Conservation (phyloP, 2,113 vertebrate genomes). For the Tringa solitaria region DNA sequence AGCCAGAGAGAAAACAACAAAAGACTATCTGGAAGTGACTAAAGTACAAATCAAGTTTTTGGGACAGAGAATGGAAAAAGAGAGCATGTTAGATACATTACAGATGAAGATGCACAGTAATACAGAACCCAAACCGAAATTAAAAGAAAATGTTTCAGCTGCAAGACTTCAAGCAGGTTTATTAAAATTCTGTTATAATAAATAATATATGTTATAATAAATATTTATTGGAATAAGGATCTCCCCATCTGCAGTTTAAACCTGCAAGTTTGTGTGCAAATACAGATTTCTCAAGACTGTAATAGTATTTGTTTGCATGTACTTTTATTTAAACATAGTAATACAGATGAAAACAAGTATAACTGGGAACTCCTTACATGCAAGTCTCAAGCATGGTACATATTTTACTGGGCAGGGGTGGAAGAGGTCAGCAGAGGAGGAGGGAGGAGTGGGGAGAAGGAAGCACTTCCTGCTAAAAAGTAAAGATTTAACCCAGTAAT, state of each 20-base stretch:
- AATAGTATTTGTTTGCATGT: not conserved
- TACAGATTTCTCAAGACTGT: not conserved
- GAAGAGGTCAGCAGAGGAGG: not conserved
- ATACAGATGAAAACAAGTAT: not conserved
- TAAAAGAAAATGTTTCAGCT: not conserved
- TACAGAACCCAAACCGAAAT: not conserved
- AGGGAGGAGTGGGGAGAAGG: not conserved
- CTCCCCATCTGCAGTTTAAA: not conserved
- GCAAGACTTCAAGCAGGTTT: not conserved
- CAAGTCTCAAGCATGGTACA: not conserved
- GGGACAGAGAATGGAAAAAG: not conserved
- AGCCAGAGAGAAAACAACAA: not conserved
- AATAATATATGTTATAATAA: not conserved
- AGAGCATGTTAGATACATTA: not conserved
- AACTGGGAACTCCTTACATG: not conserved
- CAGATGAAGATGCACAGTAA: not conserved
- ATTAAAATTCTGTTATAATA: not conserved
- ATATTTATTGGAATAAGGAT: not conserved
- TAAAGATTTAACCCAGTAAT: not conserved
- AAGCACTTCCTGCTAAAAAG: not conserved
- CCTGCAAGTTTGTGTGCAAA: not conserved
- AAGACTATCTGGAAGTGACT: not conserved
- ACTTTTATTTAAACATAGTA: not conserved
- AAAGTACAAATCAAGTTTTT: not conserved
- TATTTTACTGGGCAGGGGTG: not conserved